phyloP scores from a whole-genome alignment of 2,888 invertebrate genomes.

The Trachelus tabidus region DNA sequence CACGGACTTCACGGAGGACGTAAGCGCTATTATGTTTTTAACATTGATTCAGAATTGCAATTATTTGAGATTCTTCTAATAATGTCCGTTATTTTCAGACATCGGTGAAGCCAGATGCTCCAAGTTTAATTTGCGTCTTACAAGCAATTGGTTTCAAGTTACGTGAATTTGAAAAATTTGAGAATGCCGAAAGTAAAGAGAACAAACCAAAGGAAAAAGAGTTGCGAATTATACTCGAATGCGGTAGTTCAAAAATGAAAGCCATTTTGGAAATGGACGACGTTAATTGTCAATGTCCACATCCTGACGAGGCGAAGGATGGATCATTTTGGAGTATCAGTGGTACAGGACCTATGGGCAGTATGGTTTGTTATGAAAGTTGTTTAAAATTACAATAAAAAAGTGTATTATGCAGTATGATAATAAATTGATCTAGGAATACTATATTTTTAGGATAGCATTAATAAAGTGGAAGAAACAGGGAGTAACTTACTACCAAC shows the following conservation, averaged over 20 bases:
- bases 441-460: constrained; percentile 37
- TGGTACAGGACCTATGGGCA: constrained; percentile 45
- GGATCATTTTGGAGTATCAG: constrained; percentile 56
- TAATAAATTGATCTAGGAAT: neutral
- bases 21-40: constrained; percentile 23
- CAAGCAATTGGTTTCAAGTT: constrained; percentile 56
- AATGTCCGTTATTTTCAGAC: constrained; percentile 21
- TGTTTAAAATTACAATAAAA: constrained; percentile 44
- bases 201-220: constrained; percentile 23
- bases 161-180: constrained; percentile 47
- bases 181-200: constrained; percentile 20
- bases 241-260: constrained; percentile 53
- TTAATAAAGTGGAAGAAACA: constrained; percentile 51
- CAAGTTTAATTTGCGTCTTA: constrained; percentile 46
- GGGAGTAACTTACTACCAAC: constrained; percentile 54
- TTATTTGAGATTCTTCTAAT: neutral
- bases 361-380: constrained; percentile 30
- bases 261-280: constrained; percentile 50
- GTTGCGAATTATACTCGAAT: constrained; percentile 48
- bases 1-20: constrained; percentile 33
- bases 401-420: constrained; percentile 21
- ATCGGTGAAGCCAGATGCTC: constrained; percentile 44
- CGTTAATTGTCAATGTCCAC: constrained; percentile 50
- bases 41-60: neutral
- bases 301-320: constrained; percentile 42